phyloP scores from a whole-genome alignment of 2,113 vertebrate species.

The Promerops cafer region DNA sequence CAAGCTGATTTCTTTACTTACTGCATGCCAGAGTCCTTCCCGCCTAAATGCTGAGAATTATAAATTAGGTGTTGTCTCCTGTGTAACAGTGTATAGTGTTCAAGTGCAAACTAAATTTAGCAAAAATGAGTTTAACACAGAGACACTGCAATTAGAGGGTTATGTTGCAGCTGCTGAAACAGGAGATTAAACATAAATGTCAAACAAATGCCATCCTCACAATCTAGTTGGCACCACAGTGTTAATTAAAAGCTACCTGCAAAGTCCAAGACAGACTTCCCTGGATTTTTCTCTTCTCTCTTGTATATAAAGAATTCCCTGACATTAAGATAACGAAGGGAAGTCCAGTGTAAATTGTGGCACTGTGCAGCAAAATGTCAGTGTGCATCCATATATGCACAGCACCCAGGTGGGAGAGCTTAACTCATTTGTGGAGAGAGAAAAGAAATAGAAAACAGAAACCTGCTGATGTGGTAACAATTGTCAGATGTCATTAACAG shows the following conservation, averaged over 20 bases:
- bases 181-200: slow-evolving; percentile 19
- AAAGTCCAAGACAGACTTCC: neutral
- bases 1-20: neutral
- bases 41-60: neutral
- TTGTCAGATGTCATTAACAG: neutral
- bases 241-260: slow-evolving; percentile 30
- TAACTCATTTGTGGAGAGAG: neutral
- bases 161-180: neutral
- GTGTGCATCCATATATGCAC: neutral
- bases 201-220: neutral
- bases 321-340: neutral
- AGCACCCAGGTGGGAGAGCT: neutral
- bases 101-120: neutral
- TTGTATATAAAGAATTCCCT: neutral
- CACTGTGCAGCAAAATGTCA: neutral
- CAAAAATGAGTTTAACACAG: neutral
- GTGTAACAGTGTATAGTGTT: neutral
- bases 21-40: neutral
- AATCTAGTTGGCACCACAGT: neutral
- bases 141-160: neutral
- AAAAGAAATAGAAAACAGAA: neutral
- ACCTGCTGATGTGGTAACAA: neutral
- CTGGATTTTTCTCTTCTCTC: neutral
- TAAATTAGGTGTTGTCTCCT: neutral
- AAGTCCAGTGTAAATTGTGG: neutral